These are phyloP conservation scores for Galago senegalensis DNA, from an alignment of 2,797 vertebrate species.

Conservation along the genomic window DNA sequence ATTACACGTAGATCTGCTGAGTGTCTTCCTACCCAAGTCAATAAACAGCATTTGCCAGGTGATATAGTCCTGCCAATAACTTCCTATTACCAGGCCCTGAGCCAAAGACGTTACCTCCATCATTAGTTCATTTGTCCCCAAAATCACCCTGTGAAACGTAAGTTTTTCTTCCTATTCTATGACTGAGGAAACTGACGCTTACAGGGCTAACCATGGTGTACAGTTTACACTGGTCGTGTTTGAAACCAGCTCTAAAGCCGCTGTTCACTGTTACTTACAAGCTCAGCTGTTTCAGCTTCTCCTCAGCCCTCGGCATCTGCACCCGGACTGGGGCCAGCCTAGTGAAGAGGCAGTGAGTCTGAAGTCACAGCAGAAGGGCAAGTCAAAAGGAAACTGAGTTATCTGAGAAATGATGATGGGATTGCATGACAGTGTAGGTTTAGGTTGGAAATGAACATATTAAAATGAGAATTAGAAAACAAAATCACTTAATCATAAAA, in stretches of 20 bases:
- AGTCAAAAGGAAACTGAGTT: constrained; percentile 22
- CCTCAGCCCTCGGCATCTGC: background rate
- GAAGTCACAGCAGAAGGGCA: background rate
- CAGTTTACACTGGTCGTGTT: background rate
- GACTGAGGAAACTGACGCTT: background rate
- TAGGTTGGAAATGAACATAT: constrained; percentile 41
- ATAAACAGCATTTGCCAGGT: background rate
- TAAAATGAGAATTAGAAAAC: constrained; percentile 71
- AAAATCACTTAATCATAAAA: constrained; percentile 69
- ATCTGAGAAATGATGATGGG: background rate
- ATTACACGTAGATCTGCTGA: background rate
- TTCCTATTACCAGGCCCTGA: background rate
- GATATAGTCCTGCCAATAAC: too few species aligned
- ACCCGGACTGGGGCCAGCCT: background rate
- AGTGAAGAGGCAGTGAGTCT: background rate
- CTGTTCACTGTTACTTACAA: background rate
- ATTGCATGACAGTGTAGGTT: background rate
- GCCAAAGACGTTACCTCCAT: background rate
- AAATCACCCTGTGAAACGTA: background rate
- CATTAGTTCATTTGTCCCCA: background rate
- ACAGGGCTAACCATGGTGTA: background rate
- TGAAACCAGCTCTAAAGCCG: background rate
- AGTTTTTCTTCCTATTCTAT: background rate
- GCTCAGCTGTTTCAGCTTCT: background rate
- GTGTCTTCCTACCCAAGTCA: background rate